phyloP scores from a whole-genome alignment of 2,888 invertebrate genomes.

The Mesochorus sp. region DNA sequence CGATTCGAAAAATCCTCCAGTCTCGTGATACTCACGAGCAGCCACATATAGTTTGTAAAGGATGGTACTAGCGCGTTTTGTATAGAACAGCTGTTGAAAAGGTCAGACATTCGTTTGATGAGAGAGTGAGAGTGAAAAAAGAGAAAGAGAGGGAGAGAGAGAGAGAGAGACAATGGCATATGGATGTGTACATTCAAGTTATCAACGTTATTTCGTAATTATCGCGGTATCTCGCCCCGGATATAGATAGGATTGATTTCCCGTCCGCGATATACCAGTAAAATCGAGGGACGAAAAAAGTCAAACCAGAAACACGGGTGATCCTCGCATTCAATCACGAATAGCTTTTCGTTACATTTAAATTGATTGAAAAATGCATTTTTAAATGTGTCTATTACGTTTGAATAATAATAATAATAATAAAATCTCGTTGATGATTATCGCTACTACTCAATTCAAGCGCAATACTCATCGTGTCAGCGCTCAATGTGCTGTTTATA shows the following conservation, averaged over 20 bases:
- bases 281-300: not conserved
- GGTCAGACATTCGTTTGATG: constrained; percentile 48
- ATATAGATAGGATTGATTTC: not conserved
- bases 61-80: not conserved
- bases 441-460: too few species aligned
- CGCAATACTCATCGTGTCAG: too few species aligned
- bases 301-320: not conserved
- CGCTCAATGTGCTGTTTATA: too few species aligned
- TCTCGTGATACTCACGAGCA: constrained; percentile 6
- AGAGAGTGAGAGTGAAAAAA: not conserved
- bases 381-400: too few species aligned
- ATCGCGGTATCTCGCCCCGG: constrained; percentile 19
- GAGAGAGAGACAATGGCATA: not conserved
- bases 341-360: not conserved
- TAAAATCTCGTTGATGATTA: not conserved
- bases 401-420: too few species aligned
- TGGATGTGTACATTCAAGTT: not conserved
- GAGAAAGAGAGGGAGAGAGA: not conserved
- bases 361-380: not conserved
- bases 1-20: constrained; percentile 16
- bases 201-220: constrained; percentile 10
- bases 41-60: not conserved
- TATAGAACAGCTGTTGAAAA: constrained; percentile 44
- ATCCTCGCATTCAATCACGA: not conserved
- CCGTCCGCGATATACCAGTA: not conserved